Conservation (phyloP, 2,113 vertebrate genomes). For the Prolemur simus region DNA sequence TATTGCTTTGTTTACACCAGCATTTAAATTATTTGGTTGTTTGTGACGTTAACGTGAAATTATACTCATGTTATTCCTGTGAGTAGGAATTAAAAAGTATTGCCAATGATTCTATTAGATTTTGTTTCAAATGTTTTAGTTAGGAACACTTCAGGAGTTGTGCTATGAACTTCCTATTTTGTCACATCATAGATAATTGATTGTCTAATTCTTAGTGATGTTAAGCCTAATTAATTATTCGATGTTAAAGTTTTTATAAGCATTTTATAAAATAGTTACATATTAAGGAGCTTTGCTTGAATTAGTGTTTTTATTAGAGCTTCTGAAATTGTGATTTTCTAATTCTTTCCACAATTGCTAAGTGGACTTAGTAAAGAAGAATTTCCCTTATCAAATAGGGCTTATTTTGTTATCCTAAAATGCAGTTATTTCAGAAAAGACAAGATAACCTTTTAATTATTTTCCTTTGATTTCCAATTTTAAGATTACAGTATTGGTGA, state of each 20-base stretch:
- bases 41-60: not conserved
- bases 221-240: not conserved
- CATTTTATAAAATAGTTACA: not conserved
- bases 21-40: not conserved
- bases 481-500: slow-evolving; percentile 3
- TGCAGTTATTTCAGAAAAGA: slow-evolving; percentile 37
- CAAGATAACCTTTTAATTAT: slow-evolving; percentile 44
- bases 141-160: not conserved
- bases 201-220: not conserved
- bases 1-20: not conserved
- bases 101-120: not conserved
- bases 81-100: not conserved
- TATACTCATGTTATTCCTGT: not conserved
- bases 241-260: not conserved
- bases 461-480: not conserved
- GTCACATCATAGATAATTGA: not conserved
- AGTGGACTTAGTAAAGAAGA: not conserved
- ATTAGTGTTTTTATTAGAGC: not conserved
- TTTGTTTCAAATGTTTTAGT: not conserved
- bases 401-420: not conserved
- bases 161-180: not conserved
- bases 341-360: not conserved
- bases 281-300: not conserved
- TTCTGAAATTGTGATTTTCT: not conserved
- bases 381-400: not conserved